Evolutionary conservation across 2,888 invertebrate genomes (phyloP).

Genomic region (Andrena bucephala): DNA sequence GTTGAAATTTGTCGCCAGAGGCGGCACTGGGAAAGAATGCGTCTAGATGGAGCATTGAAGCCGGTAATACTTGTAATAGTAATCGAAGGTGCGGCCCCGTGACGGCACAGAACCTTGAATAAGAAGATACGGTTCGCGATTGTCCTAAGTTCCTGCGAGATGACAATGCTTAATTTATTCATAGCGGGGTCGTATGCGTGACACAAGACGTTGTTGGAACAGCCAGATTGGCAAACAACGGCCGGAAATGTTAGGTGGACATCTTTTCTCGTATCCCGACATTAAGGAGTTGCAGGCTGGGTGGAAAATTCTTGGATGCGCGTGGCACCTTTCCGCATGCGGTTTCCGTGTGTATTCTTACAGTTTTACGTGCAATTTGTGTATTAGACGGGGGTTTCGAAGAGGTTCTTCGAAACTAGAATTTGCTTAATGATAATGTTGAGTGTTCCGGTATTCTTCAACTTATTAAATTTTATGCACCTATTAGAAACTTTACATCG

Average conservation of each 20-base stretch:
- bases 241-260: not conserved
- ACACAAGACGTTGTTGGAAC: not conserved
- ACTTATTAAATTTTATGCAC: too few relatives aligned
- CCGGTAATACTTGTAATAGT: conserved; percentile 34
- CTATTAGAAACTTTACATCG: too few relatives aligned
- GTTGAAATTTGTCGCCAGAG: conserved; percentile 26
- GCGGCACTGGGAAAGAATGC: conserved; percentile 27
- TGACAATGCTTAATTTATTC: conserved; percentile 46
- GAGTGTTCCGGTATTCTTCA: too few relatives aligned
- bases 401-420: too few relatives aligned
- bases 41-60: conserved; percentile 15
- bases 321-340: too few relatives aligned
- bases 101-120: conserved; percentile 35
- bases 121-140: conserved; percentile 32
- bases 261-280: not conserved
- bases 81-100: conserved; percentile 36
- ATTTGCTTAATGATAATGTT: too few relatives aligned
- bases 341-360: too few relatives aligned
- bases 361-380: too few relatives aligned
- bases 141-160: conserved; percentile 40
- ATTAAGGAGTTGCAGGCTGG: not conserved
- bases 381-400: too few relatives aligned
- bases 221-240: not conserved
- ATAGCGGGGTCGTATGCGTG: conserved; percentile 11
- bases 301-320: too few relatives aligned